A percentile compares a stretch with the other conserved stretches of the same genome.
These are phyloP conservation scores for Rhagonycha fulva DNA, from an alignment of 2,888 invertebrate genomes.

Conservation along the genomic window DNA sequence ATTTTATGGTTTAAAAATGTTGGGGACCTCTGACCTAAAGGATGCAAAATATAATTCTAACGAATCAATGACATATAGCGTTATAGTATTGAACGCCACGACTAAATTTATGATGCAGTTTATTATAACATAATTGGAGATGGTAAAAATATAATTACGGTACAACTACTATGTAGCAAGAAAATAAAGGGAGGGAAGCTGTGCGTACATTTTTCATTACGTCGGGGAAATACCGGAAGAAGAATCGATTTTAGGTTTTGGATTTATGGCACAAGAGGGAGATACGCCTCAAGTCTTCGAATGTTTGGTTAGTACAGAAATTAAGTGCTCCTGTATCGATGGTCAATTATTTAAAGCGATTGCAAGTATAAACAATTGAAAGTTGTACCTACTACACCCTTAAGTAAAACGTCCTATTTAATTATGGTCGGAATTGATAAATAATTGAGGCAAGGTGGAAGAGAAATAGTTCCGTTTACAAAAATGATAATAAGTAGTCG, in stretches of 20 bases:
- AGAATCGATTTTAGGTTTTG: not conserved
- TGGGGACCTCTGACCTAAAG: no score
- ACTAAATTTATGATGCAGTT: not conserved
- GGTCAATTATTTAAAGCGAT: not conserved
- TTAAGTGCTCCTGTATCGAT: not conserved
- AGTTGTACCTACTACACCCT: not conserved
- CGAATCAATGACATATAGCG: no score
- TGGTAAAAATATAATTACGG: not conserved
- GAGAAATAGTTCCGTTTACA: constrained; percentile 3
- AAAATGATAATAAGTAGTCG: constrained; percentile 20
- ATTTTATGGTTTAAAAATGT: no score
- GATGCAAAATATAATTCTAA: no score
- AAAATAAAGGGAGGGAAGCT: not conserved
- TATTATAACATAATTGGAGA: not conserved
- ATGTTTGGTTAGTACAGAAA: not conserved
- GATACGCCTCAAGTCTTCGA: not conserved
- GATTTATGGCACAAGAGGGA: not conserved
- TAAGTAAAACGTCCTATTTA: not conserved
- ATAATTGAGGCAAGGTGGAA: not conserved
- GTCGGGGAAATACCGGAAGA: not conserved
- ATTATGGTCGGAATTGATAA: not conserved
- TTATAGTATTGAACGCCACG: not conserved
- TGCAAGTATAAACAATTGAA: not conserved
- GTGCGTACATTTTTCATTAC: not conserved
- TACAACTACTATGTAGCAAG: not conserved